Conservation (phyloP, 2,113 vertebrate species). For the Misgurnus mizolepis region DNA sequence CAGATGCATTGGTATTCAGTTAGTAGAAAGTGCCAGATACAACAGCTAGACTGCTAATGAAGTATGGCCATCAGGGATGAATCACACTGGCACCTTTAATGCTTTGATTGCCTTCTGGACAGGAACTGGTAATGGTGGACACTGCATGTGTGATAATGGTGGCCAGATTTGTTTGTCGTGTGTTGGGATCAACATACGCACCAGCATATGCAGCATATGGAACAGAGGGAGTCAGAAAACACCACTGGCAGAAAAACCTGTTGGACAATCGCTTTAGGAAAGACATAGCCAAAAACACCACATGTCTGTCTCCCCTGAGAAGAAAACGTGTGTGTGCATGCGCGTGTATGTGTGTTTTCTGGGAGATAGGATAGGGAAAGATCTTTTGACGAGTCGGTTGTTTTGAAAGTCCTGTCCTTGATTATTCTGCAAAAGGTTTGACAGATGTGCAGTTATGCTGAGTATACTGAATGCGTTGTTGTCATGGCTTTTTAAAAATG, state of each 20-base stretch:
- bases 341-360: background rate
- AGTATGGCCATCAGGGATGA: constrained; percentile 54
- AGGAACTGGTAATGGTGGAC: constrained; percentile 53
- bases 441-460: constrained; percentile 24
- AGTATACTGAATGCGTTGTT: constrained; percentile 9
- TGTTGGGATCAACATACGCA: constrained; percentile 50
- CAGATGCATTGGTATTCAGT: constrained; percentile 30
- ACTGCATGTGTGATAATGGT: constrained; percentile 65
- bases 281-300: constrained; percentile 7
- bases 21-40: constrained; percentile 38
- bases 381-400: constrained; percentile 1
- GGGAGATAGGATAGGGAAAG: background rate
- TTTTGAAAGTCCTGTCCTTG: constrained; percentile 27
- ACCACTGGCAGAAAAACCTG: constrained; percentile 50
- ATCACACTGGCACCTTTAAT: constrained; percentile 58
- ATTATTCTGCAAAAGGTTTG: constrained; percentile 31
- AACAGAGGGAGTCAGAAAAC: constrained; percentile 15
- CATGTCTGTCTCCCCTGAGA: constrained; percentile 19
- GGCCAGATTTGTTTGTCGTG: constrained; percentile 61
- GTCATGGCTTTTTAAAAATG: constrained; percentile 20
- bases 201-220: constrained; percentile 64
- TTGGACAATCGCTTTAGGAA: constrained; percentile 17
- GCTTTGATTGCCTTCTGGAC: constrained; percentile 43
- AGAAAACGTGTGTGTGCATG: background rate
- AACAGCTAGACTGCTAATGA: constrained; percentile 60